Evolutionary conservation across 2,797 vertebrate genomes (phyloP), one percentile per base, ranked within the genome.

Genomic region (Alouatta caraya): DNA sequence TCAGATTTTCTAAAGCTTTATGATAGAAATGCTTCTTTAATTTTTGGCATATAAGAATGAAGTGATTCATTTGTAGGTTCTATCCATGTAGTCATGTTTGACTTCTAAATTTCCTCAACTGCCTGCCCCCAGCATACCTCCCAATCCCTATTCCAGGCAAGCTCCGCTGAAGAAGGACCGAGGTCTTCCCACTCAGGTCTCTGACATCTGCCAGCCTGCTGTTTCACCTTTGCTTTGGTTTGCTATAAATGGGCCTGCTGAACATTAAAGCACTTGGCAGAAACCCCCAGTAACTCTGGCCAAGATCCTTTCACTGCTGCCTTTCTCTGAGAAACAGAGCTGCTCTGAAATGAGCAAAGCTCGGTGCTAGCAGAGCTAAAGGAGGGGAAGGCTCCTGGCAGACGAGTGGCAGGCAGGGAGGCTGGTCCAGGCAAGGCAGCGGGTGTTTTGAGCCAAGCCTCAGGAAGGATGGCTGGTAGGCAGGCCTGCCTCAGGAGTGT

Each of bases 231-330:
- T 19, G 3, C 79, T 93, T 72, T 28, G 76, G 67, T 91, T 61
- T 94, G 88, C 93, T 93, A 7, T 82, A 90, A 88, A 83, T n/a
- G n/a, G 0, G 57, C 94, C 94, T 78, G 21, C 90, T 93, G 92
- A 96, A 84, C 89, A 97, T 97, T 78, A 98, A 97, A 97, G 97
- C 61, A 76, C 85, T 97, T 96, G 96, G 95, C 97, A 97, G 86
- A 96, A 95, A 42, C 81, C 50, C 84, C 6, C 12, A 78, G 37
- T 67, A 93, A 90, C 91, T 91, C 95, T 95, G 90, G 97, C 95
- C 97, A 92, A 95, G 96, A 96, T 94, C 95, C 94, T 98, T 97
- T 98, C 97, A 96, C 96, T 96, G 92, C 96, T 7, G 86, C 90
- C 70, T 90, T 93, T 94, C 89, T 83, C 95, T 96, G 88, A 94